Percentiles rank a stretch among this genome's conserved stretches.
Conservation (phyloP, 2,888 invertebrate genomes). For the Heliconius aoede region DNA sequence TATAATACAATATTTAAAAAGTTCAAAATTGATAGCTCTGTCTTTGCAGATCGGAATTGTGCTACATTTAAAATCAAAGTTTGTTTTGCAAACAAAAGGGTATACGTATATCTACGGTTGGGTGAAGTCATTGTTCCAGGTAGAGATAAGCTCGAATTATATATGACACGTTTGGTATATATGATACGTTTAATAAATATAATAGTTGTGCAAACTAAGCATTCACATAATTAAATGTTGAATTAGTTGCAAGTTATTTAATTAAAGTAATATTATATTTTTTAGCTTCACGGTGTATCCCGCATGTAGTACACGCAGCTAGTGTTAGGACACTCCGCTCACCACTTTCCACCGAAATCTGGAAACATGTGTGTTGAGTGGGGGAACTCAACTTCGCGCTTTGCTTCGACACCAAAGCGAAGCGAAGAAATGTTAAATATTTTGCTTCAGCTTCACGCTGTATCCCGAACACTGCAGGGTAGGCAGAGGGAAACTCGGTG, state of each 20-base stretch:
- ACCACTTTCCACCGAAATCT: too few species aligned
- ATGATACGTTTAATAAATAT: not conserved
- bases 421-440: too few species aligned
- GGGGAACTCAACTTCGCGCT: too few species aligned
- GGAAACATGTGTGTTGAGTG: too few species aligned
- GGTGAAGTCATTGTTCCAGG: slow-evolving; percentile 13
- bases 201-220: not conserved
- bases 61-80: slow-evolving; percentile 38
- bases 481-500: too few species aligned
- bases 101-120: slow-evolving; percentile 26
- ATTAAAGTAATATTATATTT: not conserved
- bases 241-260: not conserved
- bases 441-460: too few species aligned
- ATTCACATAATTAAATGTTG: slow-evolving; percentile 7
- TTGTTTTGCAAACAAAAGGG: slow-evolving; percentile 38
- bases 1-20: slow-evolving; percentile 20
- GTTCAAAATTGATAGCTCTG: slow-evolving; percentile 18
- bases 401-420: too few species aligned
- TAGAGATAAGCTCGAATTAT: slow-evolving; percentile 28
- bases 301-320: too few species aligned
- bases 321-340: too few species aligned
- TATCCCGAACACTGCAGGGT: too few species aligned
- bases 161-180: slow-evolving; percentile 7
- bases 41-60: too few species aligned
- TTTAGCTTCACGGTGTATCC: not conserved